Evolutionary conservation across 2,113 vertebrate species (phyloP).

Genomic region (Phrynocephalus versicolor): DNA sequence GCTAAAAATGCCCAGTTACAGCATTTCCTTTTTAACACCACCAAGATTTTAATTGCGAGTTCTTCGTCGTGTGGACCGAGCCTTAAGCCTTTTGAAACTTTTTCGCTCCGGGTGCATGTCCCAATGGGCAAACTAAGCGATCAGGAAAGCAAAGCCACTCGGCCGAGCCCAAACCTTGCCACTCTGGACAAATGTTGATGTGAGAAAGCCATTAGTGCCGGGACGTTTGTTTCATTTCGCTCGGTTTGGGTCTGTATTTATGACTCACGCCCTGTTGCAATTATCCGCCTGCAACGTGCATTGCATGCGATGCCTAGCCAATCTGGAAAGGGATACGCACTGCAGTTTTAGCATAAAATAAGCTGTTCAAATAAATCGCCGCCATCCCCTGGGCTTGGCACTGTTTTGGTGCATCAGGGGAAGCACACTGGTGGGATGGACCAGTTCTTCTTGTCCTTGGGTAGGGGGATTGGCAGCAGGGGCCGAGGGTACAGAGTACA

Average conservation of each 20-base stretch:
- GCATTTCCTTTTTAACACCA: no score
- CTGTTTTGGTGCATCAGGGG: neutral
- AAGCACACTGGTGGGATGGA: neutral
- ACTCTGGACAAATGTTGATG: neutral
- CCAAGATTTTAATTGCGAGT: no score
- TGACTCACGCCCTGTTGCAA: neutral
- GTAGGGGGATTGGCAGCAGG: no score
- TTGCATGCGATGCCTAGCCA: slow-evolving; percentile 20
- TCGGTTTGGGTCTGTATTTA: slow-evolving; percentile 25
- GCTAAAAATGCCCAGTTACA: no score
- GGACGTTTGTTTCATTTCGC: slow-evolving; percentile 6
- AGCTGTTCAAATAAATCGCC: slow-evolving; percentile 7
- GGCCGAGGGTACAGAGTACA: no score
- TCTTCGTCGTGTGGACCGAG: no score
- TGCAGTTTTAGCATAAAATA: slow-evolving; percentile 20
- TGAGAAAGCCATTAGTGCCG: slow-evolving; percentile 6
- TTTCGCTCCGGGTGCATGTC: neutral
- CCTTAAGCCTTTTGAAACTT: no score
- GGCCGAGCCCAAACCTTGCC: neutral
- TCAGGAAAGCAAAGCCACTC: no score
- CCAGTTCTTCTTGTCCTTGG: no score
- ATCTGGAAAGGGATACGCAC: neutral
- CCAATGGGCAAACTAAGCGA: neutral
- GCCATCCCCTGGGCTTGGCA: neutral
- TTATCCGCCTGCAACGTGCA: slow-evolving; percentile 19